Percentiles rank a stretch among this genome's conserved stretches.
Evolutionary conservation across 2,797 vertebrate species (phyloP).

Genomic region (Diglossa cyanea): DNA sequence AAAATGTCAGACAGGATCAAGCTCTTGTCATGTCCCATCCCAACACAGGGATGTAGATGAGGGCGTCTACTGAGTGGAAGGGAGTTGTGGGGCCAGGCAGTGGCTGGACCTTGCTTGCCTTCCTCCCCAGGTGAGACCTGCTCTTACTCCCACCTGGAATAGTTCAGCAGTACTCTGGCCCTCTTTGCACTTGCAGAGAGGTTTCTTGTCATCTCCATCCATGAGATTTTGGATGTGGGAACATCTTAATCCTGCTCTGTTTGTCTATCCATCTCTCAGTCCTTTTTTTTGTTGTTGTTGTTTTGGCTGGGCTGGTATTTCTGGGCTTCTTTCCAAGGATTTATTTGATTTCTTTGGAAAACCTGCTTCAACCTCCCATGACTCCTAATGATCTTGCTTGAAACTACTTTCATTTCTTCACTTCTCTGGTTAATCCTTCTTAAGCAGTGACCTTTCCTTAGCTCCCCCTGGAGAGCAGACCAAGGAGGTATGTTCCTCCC

Average conservation of each 20-base stretch:
- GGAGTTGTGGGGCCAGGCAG: background rate
- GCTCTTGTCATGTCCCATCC: background rate
- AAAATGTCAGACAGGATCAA: background rate
- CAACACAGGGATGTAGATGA: background rate
- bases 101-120: background rate
- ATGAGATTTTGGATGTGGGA: background rate
- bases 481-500: background rate
- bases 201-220: background rate
- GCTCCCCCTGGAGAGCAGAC: background rate
- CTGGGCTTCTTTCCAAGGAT: background rate
- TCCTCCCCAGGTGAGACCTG: background rate
- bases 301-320: background rate
- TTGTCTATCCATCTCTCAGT: background rate
- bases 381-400: background rate
- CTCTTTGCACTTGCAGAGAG: background rate
- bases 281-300: background rate
- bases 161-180: background rate
- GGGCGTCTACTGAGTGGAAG: fast-evolving
- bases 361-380: background rate
- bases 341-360: background rate
- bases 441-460: background rate
- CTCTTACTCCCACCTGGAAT: background rate
- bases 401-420: background rate
- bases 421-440: constrained; percentile 10
- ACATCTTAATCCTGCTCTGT: background rate